A percentile compares a stretch with the other conserved stretches of the same genome.
phyloP scores from a whole-genome alignment of 2,113 vertebrate species.

The Ancistrus triradiatus region DNA sequence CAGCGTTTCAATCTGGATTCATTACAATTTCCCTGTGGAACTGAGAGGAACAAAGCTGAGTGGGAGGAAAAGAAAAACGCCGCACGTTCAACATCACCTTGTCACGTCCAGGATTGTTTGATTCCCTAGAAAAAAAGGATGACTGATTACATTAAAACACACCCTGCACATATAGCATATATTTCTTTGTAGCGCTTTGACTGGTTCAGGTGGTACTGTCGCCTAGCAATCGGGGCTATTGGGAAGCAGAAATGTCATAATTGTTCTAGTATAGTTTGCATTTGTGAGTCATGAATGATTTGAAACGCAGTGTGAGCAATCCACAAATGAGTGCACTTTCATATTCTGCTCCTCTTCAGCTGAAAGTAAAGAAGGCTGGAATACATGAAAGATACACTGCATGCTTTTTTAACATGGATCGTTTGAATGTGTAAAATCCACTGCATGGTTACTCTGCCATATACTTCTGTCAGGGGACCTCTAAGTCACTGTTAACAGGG shows the following conservation, averaged over 20 bases:
- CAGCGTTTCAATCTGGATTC: background rate
- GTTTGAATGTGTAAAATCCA: no score
- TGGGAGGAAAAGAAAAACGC: background rate
- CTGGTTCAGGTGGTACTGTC: background rate
- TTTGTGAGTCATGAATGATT: slow-evolving; percentile 24
- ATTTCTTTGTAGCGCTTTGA: background rate
- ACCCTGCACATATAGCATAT: background rate
- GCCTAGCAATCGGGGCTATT: background rate
- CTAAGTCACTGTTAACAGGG: no score
- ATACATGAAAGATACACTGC: background rate
- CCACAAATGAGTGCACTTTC: background rate
- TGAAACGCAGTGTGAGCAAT: slow-evolving; percentile 13
- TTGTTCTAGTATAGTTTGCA: background rate
- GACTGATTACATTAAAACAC: slow-evolving; percentile 2
- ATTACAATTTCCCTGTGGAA: slow-evolving; percentile 2
- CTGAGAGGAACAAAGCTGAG: background rate
- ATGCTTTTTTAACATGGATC: background rate
- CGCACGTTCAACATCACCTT: background rate
- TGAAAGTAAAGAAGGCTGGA: slow-evolving; percentile 1
- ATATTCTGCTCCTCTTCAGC: background rate
- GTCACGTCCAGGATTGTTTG: background rate
- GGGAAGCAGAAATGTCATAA: slow-evolving; percentile 15
- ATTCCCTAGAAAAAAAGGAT: no score
- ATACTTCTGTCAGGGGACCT: no score
- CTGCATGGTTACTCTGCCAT: no score